Evolutionary conservation across 2,797 vertebrate genomes (phyloP).

Genomic region (Chelmon rostratus): DNA sequence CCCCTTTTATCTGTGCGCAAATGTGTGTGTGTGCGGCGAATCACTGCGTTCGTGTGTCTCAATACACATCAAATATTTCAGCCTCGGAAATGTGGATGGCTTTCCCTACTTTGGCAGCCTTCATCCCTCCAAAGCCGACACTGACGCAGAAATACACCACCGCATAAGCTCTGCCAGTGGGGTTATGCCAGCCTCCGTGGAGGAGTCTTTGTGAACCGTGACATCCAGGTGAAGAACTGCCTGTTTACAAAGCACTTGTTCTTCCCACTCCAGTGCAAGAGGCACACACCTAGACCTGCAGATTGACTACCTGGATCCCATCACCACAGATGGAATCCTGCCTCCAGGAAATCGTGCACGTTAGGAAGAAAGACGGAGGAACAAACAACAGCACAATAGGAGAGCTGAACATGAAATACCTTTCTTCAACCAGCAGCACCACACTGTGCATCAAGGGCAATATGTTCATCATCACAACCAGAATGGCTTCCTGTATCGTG

Average conservation of each 20-base stretch:
- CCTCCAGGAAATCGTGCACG: slow-evolving; percentile 56
- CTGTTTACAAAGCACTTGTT: slow-evolving; percentile 79
- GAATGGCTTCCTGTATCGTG: not conserved
- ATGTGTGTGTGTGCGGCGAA: slow-evolving; percentile 20
- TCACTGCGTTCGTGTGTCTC: slow-evolving; percentile 46
- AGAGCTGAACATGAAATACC: slow-evolving; percentile 6
- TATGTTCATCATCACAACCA: not conserved
- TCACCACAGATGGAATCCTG: slow-evolving; percentile 47
- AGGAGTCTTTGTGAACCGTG: slow-evolving; percentile 78
- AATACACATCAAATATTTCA: slow-evolving; percentile 61
- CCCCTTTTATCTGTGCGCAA: slow-evolving; percentile 12
- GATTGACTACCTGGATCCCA: slow-evolving; percentile 51
- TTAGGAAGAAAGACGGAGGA: slow-evolving; percentile 12
- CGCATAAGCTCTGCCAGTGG: slow-evolving; percentile 70
- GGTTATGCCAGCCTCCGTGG: slow-evolving; percentile 71
- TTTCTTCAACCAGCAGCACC: slow-evolving; percentile 2
- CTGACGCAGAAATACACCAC: slow-evolving; percentile 77
- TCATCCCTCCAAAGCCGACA: slow-evolving; percentile 76
- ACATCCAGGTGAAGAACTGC: slow-evolving; percentile 80
- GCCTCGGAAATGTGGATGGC: slow-evolving; percentile 60
- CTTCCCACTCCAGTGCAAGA: slow-evolving; percentile 72
- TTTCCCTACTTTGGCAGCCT: slow-evolving; percentile 75
- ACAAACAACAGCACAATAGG: slow-evolving; percentile 19
- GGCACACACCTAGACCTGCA: slow-evolving; percentile 55
- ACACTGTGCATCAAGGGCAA: slow-evolving; percentile 1